Evolutionary conservation across 2,888 invertebrate species (phyloP), one percentile per base, ranked within the genome.

Genomic region (Acrobasis repandana): DNA sequence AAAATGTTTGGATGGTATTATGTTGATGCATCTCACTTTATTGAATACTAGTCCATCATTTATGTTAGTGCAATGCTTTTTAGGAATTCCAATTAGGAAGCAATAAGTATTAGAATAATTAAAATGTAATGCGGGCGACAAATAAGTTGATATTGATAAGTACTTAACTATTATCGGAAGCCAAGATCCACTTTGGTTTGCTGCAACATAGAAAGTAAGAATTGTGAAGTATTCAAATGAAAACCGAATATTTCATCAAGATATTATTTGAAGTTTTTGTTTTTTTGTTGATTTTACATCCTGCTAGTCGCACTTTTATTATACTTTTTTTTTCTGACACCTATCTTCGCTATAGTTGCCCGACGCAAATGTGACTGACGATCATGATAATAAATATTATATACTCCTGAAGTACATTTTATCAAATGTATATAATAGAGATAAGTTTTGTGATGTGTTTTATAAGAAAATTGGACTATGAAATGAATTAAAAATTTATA

Each of bases 31-130:
- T 79, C 74, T 76, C 74, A 73, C 77, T 83, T 77, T 82, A 82
- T 82, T 83, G 72, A 81, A 83, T 80, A 83, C 88, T 88, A 88
- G 88, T 89, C 88, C 79, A 80, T 85, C 79, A 74, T 78, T 74
- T 73, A 73, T 72, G 80, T 80, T 76, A 73, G 68, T 67, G 66
- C 67, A 67, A 65, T 68, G 63, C 63, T 69, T 61, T 64, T 70
- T 72, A 69, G 58, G 36, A 66, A 67, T 72, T 72, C 69, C 70
- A 65, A 64, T 61, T 60, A 65, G 65, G 68, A 72, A 71, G 65
- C 68, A 68, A 69, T 64, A 66, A 65, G 65, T 69, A 57, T 72
- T 73, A 69, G 68, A 28, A 56, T 69, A 65, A 69, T 69, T 64
- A 65, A 71, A 68, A 70, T 36, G n/a, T 18, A 33, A 47, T 57